A percentile compares a stretch with the other conserved stretches of the same genome.
Evolutionary conservation across 2,113 vertebrate genomes (phyloP).

Genomic region (Ptyas mucosa): DNA sequence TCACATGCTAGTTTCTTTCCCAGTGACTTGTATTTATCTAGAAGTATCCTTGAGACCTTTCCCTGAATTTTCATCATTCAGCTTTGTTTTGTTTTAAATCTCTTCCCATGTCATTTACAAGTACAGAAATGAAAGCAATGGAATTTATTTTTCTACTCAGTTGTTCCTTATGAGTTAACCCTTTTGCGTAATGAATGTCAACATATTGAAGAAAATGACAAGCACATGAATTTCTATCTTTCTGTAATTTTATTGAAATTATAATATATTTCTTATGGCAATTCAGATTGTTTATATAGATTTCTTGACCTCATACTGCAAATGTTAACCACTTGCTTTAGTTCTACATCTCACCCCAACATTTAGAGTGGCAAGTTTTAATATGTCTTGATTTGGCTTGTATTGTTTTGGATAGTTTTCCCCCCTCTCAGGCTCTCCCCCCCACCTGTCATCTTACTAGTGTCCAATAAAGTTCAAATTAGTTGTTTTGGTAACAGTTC

Average conservation of each 20-base stretch:
- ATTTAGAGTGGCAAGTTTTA: neutral
- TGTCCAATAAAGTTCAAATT: too few relatives aligned
- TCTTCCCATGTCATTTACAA: neutral
- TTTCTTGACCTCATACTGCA: neutral
- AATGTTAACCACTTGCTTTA: neutral
- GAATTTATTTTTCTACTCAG: neutral
- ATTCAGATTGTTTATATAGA: neutral
- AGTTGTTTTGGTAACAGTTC: too few relatives aligned
- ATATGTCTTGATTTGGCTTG: neutral
- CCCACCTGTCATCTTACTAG: too few relatives aligned
- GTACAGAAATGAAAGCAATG: neutral
- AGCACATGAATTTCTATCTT: neutral
- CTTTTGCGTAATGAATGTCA: neutral
- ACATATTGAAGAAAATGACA: neutral
- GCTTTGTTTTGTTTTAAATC: neutral
- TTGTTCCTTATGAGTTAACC: neutral
- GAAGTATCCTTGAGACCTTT: neutral
- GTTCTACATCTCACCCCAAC: neutral
- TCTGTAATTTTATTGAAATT: neutral
- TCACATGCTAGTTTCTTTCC: neutral
- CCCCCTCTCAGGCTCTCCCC: too few relatives aligned
- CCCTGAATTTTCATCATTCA: neutral
- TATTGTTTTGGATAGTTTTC: too few relatives aligned
- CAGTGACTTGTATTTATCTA: neutral
- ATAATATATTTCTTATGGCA: neutral